These are phyloP conservation scores for Drosophila diplacantha DNA, from an alignment of 2,888 invertebrate genomes.

Conservation along the genomic window DNA sequence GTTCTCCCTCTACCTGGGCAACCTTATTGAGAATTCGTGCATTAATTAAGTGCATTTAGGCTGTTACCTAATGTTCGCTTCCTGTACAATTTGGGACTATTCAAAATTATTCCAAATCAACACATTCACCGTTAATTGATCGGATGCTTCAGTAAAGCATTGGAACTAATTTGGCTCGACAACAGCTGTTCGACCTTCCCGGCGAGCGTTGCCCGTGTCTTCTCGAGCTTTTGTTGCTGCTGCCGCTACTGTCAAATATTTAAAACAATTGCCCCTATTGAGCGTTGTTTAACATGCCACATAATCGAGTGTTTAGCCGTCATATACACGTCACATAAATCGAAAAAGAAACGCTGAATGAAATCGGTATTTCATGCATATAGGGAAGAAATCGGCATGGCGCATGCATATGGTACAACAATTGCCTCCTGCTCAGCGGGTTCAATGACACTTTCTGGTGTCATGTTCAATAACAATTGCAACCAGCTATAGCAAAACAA, in stretches of 20 bases:
- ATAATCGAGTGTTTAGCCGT: conserved; percentile 43
- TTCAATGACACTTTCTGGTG: conserved; percentile 60
- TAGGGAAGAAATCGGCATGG: conserved; percentile 47
- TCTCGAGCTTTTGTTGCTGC: conserved; percentile 16
- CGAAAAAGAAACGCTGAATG: conserved; percentile 49
- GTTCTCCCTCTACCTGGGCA: conserved; percentile 2
- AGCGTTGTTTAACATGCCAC: conserved; percentile 49
- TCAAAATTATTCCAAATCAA: conserved; percentile 1
- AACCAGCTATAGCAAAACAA: conserved; percentile 29
- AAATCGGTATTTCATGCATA: conserved; percentile 39
- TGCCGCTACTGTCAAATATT: conserved; percentile 47
- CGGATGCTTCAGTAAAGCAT: conserved; percentile 17
- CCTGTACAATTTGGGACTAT: conserved; percentile 21
- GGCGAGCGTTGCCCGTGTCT: conserved; percentile 52
- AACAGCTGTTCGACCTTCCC: conserved; percentile 46
- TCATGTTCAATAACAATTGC: conserved; percentile 64
- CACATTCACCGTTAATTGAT: conserved; percentile 13
- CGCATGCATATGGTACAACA: conserved; percentile 50
- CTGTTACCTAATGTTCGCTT: conserved; percentile 31
- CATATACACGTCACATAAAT: conserved; percentile 46
- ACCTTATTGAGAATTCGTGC: not conserved
- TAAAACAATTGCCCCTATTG: conserved; percentile 63
- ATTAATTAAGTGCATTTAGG: conserved; percentile 20
- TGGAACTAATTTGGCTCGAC: conserved; percentile 5
- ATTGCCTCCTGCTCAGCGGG: conserved; percentile 33